These are phyloP conservation scores for Nixonia krombeini DNA, from an alignment of 1,140 invertebrate species.

Conservation along the genomic window DNA sequence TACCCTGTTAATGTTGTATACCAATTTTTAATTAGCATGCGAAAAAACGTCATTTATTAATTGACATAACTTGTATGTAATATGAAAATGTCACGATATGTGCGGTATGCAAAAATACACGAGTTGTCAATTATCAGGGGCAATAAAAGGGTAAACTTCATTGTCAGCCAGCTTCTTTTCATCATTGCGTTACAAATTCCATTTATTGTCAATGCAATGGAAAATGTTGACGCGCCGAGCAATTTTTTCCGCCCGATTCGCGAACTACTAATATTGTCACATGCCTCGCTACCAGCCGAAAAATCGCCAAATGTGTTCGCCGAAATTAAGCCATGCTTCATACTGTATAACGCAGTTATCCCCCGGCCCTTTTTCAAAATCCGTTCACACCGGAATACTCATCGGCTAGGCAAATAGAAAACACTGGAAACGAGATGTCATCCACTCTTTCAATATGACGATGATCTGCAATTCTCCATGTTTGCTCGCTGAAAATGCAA, in stretches of 20 bases:
- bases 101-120: too few relatives aligned
- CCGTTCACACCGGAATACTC: constrained; percentile 52
- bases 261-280: constrained; percentile 5
- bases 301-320: constrained; percentile 43
- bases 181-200: too few relatives aligned
- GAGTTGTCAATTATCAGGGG: too few relatives aligned
- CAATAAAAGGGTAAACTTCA: too few relatives aligned
- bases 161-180: too few relatives aligned
- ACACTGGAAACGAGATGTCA: constrained; percentile 36
- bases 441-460: not conserved
- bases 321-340: constrained; percentile 52
- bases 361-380: constrained; percentile 19
- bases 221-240: not conserved
- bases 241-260: not conserved
- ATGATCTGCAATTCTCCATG: constrained; percentile 8
- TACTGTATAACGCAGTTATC: not conserved
- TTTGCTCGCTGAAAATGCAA: constrained; percentile 27
- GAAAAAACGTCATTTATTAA: too few relatives aligned
- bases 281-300: constrained; percentile 26
- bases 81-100: too few relatives aligned
- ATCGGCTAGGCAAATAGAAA: constrained; percentile 47
- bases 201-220: not conserved
- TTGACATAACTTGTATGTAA: too few relatives aligned
- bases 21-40: too few relatives aligned
- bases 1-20: too few relatives aligned